Conservation (phyloP, 2,113 vertebrate species). For the Pampusana beccarii region DNA sequence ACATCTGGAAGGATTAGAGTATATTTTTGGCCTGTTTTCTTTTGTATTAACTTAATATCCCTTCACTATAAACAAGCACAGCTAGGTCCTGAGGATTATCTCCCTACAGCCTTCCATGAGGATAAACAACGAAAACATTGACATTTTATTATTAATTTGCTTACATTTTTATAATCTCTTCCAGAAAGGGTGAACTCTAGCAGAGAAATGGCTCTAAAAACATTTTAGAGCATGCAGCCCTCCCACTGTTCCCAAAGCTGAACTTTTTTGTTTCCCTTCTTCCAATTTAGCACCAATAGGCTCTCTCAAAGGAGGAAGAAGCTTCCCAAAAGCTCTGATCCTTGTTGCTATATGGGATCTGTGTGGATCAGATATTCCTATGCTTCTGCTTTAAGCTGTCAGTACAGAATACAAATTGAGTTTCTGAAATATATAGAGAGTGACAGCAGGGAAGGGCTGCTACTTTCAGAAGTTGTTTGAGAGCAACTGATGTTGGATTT, state of each 20-base stretch:
- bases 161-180: neutral
- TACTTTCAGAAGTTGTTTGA: neutral
- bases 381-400: neutral
- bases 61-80: neutral
- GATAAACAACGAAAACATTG: neutral
- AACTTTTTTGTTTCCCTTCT: neutral
- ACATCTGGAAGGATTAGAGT: neutral
- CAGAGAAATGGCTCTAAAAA: neutral
- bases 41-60: neutral
- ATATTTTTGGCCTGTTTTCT: neutral
- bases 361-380: neutral
- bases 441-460: neutral
- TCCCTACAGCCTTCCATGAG: neutral
- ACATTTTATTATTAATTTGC: neutral
- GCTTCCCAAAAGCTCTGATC: neutral
- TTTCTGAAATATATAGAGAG: neutral
- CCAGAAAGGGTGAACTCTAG: neutral
- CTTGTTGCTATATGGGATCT: neutral
- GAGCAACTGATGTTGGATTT: neutral
- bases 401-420: neutral
- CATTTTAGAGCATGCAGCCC: fast-evolving
- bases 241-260: neutral
- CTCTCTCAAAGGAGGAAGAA: neutral
- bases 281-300: neutral
- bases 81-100: neutral